A percentile compares a stretch with the other conserved stretches of the same genome.
Evolutionary conservation across 2,888 invertebrate species (phyloP).

Genomic region (Orthonevra nobilis): DNA sequence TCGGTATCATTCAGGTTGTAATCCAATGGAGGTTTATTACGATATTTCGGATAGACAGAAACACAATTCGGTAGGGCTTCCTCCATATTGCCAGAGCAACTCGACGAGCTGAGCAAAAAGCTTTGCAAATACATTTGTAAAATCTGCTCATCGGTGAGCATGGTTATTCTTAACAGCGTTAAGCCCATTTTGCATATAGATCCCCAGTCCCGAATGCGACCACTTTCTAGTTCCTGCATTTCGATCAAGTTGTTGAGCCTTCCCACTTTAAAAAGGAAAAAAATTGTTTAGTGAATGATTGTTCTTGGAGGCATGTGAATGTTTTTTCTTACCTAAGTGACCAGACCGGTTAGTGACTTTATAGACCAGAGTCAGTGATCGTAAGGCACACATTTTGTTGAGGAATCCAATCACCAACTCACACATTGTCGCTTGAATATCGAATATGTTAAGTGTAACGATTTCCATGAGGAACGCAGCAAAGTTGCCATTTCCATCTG

Average conservation of each 20-base stretch:
- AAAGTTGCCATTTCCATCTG: conserved; percentile 46
- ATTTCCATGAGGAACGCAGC: conserved; percentile 70
- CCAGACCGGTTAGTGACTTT: conserved; percentile 1
- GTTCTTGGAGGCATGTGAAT: neutral
- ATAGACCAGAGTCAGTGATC: conserved; percentile 7
- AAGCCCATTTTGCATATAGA: conserved; percentile 18
- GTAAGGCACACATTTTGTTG: conserved; percentile 60
- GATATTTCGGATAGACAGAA: conserved; percentile 72
- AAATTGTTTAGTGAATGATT: neutral
- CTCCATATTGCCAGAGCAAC: neutral
- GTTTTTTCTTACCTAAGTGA: neutral
- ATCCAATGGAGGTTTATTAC: conserved; percentile 70
- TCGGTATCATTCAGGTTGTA: conserved; percentile 71
- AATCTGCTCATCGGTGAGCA: conserved; percentile 26
- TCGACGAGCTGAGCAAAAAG: neutral
- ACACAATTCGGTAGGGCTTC: conserved; percentile 30
- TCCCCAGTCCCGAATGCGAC: conserved; percentile 38
- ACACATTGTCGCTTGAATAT: conserved; percentile 71
- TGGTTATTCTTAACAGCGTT: conserved; percentile 1
- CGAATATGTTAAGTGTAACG: conserved; percentile 48
- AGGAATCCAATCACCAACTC: conserved; percentile 70
- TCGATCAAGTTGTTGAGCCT: conserved; percentile 27
- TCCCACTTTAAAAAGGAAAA: conserved; percentile 33
- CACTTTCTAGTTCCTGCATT: conserved; percentile 25
- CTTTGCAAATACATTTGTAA: conserved; percentile 2